Evolutionary conservation across 2,113 vertebrate genomes (phyloP).

Genomic region (Parus major): DNA sequence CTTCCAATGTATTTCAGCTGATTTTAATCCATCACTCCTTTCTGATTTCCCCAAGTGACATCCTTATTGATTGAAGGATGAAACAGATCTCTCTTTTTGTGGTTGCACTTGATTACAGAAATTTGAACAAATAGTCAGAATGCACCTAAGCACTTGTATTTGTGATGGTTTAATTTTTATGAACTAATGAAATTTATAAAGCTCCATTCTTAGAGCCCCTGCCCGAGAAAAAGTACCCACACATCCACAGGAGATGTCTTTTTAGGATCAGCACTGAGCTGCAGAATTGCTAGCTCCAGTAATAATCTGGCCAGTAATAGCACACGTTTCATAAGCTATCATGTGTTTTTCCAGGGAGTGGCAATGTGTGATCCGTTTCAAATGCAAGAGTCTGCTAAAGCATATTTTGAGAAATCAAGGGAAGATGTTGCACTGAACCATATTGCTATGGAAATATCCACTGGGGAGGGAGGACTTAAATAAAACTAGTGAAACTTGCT

Average conservation of each 20-base stretch:
- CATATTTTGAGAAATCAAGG: slow-evolving; percentile 14
- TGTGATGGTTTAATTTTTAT: neutral
- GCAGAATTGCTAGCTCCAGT: neutral
- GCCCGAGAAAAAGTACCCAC: neutral
- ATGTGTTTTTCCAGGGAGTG: slow-evolving; percentile 30
- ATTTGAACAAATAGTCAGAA: neutral
- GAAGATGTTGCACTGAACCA: slow-evolving; percentile 8
- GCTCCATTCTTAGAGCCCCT: neutral
- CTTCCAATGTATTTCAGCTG: neutral
- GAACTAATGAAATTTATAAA: neutral
- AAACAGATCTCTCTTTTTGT: neutral
- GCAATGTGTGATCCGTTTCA: neutral
- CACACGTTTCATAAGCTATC: neutral
- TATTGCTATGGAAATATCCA: slow-evolving; percentile 18
- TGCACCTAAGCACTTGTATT: neutral
- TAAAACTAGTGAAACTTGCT: neutral
- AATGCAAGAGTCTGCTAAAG: neutral
- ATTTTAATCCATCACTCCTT: neutral
- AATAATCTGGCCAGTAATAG: neutral
- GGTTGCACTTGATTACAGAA: neutral
- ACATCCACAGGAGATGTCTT: neutral
- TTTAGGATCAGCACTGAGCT: neutral
- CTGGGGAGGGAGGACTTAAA: neutral
- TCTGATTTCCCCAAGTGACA: neutral
- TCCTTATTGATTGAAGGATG: neutral